Evolutionary conservation across 2,113 vertebrate species (phyloP).

Genomic region (Aptenodytes patagonicus): DNA sequence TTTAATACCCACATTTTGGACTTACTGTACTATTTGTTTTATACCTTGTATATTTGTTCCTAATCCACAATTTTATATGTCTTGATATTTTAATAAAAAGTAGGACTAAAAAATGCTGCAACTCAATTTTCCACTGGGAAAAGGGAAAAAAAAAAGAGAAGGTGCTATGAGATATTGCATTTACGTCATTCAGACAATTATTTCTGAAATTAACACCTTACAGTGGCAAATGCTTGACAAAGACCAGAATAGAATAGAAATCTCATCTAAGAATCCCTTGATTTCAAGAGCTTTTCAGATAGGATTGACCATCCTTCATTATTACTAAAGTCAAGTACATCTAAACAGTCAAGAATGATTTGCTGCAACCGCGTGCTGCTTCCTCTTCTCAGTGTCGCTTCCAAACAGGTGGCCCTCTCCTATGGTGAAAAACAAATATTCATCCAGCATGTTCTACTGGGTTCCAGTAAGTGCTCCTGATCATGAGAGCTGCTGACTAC

Average conservation of each 20-base stretch:
- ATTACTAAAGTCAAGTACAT: neutral
- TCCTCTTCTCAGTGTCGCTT: neutral
- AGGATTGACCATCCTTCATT: neutral
- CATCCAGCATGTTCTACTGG: neutral
- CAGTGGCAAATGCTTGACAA: neutral
- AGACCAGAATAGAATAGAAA: neutral
- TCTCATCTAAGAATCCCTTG: neutral
- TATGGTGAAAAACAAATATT: neutral
- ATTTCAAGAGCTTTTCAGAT: neutral
- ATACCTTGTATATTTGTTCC: neutral
- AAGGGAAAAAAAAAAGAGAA: rapidly evolving
- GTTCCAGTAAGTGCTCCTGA: neutral
- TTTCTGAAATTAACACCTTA: neutral
- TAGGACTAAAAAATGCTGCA: neutral
- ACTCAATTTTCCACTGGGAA: neutral
- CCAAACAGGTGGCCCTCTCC: conserved; percentile 10
- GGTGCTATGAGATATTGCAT: neutral
- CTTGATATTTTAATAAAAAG: neutral
- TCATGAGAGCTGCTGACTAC: neutral
- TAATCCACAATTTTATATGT: neutral
- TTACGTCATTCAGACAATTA: neutral
- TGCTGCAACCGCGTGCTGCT: neutral
- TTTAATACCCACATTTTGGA: neutral
- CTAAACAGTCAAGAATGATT: neutral
- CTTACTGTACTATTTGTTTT: neutral